Percentiles rank a stretch among this genome's conserved stretches.
Evolutionary conservation across 2,888 invertebrate species (phyloP).

Genomic region (Bellardia bayeri): DNA sequence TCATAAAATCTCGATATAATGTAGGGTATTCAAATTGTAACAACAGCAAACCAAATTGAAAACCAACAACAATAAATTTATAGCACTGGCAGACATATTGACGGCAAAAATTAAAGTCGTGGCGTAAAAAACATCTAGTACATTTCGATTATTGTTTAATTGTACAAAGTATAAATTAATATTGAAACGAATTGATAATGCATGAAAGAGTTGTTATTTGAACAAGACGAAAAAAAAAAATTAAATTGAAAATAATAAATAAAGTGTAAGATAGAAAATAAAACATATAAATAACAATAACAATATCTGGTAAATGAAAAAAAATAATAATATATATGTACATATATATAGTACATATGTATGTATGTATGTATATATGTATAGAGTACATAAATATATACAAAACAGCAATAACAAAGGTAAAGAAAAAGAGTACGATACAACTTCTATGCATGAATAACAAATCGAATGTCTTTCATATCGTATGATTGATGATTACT

Average conservation of each 20-base stretch:
- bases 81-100: slow-evolving; percentile 69
- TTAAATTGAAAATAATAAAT: slow-evolving; percentile 17
- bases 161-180: slow-evolving; percentile 53
- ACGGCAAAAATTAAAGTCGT: slow-evolving; percentile 70
- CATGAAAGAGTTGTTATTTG: slow-evolving; percentile 59
- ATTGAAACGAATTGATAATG: slow-evolving; percentile 70
- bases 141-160: slow-evolving; percentile 52
- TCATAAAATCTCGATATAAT: not conserved
- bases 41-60: slow-evolving; percentile 25
- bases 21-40: slow-evolving; percentile 42
- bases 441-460: slow-evolving; percentile 25
- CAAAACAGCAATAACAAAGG: not conserved
- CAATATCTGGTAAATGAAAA: slow-evolving; percentile 11
- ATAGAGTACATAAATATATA: too few species aligned
- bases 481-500: slow-evolving; percentile 69
- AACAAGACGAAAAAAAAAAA: slow-evolving; percentile 1
- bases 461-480: slow-evolving; percentile 38
- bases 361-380: slow-evolving; percentile 10
- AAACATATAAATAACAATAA: not conserved
- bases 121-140: slow-evolving; percentile 48
- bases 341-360: not conserved
- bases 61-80: slow-evolving; percentile 57
- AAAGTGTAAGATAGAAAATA: slow-evolving; percentile 9
- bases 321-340: not conserved
- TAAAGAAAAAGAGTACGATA: slow-evolving; percentile 35